Conservation (phyloP, 2,888 invertebrate genomes). For the Drosophila hamatofila region DNA sequence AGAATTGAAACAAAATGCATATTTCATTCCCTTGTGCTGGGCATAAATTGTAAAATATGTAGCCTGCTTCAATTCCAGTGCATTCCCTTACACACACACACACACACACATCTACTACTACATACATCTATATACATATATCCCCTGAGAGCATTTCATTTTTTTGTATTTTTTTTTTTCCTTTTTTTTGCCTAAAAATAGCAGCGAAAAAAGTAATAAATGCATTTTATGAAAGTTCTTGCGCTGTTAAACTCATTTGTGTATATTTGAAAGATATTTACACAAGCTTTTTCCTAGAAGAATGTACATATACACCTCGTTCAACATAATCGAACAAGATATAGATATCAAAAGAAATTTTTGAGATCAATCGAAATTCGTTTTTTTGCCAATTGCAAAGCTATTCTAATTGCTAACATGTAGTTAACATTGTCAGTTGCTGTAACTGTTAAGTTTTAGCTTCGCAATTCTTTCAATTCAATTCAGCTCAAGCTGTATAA, state of each 20-base stretch:
- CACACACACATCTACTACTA: background rate
- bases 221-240: constrained; percentile 14
- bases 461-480: too few relatives aligned
- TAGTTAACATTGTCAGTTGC: background rate
- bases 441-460: background rate
- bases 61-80: constrained; percentile 7
- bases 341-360: background rate
- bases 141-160: constrained; percentile 3
- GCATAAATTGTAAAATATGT: constrained; percentile 4
- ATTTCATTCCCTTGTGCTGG: constrained; percentile 2
- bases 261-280: background rate
- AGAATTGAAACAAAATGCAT: constrained; percentile 6
- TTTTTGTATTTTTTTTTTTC: background rate
- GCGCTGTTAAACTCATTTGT: constrained; percentile 7
- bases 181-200: constrained; percentile 7
- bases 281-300: constrained; percentile 1
- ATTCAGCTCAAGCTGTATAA: too few relatives aligned
- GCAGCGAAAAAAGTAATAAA: constrained; percentile 2
- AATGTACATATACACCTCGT: too few relatives aligned
- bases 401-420: background rate
- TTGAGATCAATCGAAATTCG: background rate
- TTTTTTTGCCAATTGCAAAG: background rate
- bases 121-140: background rate
- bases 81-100: background rate
- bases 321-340: background rate